Evolutionary conservation across 2,113 vertebrate species (phyloP), one percentile per base, ranked within the genome.

Genomic region (Nannospalax galili): DNA sequence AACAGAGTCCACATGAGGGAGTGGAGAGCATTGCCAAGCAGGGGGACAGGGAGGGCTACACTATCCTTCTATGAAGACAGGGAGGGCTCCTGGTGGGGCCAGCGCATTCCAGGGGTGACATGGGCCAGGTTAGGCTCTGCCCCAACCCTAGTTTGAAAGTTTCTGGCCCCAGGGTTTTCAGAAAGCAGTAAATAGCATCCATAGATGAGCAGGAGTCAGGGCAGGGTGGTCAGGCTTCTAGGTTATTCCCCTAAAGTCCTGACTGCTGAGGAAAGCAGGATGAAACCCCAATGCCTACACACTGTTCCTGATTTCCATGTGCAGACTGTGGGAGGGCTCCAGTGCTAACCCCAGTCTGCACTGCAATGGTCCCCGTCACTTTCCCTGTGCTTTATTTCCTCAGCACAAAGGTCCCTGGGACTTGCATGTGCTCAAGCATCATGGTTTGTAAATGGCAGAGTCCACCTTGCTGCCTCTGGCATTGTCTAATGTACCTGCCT

Each of bases 1-100:
- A 98, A 98, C 97, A 84, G 97, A 97, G 97, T 97, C 98, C 98
- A 98, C 98, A 96, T 32, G 12, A 98, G 96, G 88, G 94, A 77
- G 7, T 35, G 79, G 91, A 58, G 80, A 45, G 94, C 93, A 10
- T 52, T 65, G 93, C 95, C 92, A 96, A 97, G 97, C 97, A 70
- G 90, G 20, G 48, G 80, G 15, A 2, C 4, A 24, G 28, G 52
- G 73, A 24, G 89, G 78, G 74, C 89, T 90, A 24, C 32, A 1
- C 0, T 42, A 86, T 92, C 93, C 48, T 87, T 88, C 91, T 12
- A 0, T 11, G 91, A 48, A n/a, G 77, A 74, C 16, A 5, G 87
- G 52, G 37, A 60, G 93, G 88, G 88, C 5, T 92, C 77, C 94
- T 37, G 84, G 87, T 24, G 79, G 88, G 96, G 79, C 88, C 5